These are phyloP conservation scores for Andrena cerasifolii DNA, from an alignment of 1,140 invertebrate species.

Conservation along the genomic window DNA sequence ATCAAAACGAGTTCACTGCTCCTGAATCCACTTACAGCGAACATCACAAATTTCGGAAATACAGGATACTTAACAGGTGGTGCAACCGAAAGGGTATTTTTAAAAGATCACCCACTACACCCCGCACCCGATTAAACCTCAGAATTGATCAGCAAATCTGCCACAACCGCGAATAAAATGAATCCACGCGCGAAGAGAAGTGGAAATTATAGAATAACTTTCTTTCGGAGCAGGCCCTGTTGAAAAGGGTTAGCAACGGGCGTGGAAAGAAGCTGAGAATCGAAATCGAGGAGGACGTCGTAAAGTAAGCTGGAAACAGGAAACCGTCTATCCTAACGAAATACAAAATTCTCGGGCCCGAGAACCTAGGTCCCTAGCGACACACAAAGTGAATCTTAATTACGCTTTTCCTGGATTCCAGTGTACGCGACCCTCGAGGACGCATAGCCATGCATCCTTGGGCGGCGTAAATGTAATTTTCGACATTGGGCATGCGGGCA, in stretches of 20 bases:
- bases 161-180: no score
- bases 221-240: no score
- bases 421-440: background rate
- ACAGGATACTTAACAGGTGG: no score
- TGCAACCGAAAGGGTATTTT: no score
- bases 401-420: conserved; percentile 23
- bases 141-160: no score
- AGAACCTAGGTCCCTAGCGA: background rate
- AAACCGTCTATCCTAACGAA: conserved; percentile 3
- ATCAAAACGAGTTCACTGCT: no score
- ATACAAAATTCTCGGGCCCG: background rate
- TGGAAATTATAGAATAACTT: no score
- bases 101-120: no score
- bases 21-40: background rate
- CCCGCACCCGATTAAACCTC: no score
- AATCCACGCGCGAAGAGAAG: no score
- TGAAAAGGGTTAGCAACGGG: no score
- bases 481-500: conserved; percentile 47
- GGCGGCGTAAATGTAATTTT: conserved; percentile 26
- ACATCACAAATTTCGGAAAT: no score
- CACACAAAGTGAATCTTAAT: conserved; percentile 43
- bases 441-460: background rate
- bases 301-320: conserved; percentile 1
- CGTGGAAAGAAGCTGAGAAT: background rate
- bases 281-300: background rate